Conservation (phyloP, 53 echinoderm and acorn worm genomes). For the Holothuria leucospilota region DNA sequence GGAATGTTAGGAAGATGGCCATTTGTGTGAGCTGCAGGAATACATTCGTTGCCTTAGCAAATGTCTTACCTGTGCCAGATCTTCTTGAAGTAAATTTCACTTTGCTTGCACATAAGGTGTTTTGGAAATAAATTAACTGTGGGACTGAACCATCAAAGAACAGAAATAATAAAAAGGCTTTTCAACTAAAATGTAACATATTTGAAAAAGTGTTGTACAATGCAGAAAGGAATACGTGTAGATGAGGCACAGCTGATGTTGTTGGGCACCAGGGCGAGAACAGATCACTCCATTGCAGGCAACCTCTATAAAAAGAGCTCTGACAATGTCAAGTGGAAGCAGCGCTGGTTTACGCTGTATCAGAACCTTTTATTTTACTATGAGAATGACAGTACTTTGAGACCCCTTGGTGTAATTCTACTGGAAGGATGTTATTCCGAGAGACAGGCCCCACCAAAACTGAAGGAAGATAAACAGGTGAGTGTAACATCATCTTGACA, state of each 20-base stretch:
- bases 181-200: too few relatives aligned
- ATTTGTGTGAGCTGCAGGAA: not conserved
- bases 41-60: not conserved
- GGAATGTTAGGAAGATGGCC: conserved; percentile 2
- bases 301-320: conserved; percentile 98
- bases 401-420: conserved; percentile 81
- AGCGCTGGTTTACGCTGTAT: conserved; percentile 95
- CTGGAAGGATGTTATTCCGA: conserved; percentile 93
- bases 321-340: conserved; percentile 96
- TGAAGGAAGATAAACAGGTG: conserved; percentile 90
- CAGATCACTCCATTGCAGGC: conserved; percentile 90
- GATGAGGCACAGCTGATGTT: conserved; percentile 86
- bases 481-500: not conserved
- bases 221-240: conserved; percentile 95
- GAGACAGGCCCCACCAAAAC: conserved; percentile 72
- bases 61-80: too few relatives aligned
- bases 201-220: conserved; percentile 36
- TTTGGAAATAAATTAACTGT: not conserved
- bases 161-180: too few relatives aligned
- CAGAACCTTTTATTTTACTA: conserved; percentile 97
- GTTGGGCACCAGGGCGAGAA: conserved; percentile 83
- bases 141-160: too few relatives aligned
- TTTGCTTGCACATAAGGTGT: not conserved
- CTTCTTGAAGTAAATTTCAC: not conserved
- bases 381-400: conserved; percentile 79